Evolutionary conservation across 2,113 vertebrate genomes (phyloP).

Genomic region (Hirundichthys speculiger): DNA sequence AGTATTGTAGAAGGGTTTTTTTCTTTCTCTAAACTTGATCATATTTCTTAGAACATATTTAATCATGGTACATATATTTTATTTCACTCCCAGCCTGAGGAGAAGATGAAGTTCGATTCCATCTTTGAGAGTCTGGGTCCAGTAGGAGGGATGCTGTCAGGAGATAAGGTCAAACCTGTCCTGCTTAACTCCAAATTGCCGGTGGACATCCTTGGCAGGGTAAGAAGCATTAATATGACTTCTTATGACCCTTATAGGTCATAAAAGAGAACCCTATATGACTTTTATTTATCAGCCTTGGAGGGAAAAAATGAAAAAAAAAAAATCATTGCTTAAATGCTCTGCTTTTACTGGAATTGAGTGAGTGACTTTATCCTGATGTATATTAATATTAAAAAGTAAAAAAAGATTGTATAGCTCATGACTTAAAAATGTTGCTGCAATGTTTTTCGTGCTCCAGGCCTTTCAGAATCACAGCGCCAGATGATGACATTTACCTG

Average conservation of each 20-base stretch:
- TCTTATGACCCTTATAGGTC: too few species aligned
- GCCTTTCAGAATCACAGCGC: too few species aligned
- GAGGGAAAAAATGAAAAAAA: too few species aligned
- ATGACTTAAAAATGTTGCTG: too few species aligned
- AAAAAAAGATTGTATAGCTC: too few species aligned
- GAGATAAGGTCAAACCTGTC: constrained; percentile 98
- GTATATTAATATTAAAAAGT: too few species aligned
- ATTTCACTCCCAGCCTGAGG: constrained; percentile 83
- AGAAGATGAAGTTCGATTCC: constrained; percentile 94
- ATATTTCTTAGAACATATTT: neutral
- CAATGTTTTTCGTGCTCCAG: too few species aligned
- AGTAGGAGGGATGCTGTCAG: constrained; percentile 90
- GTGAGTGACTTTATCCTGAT: too few species aligned
- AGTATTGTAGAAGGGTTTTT: too few species aligned
- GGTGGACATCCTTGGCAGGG: constrained; percentile 96
- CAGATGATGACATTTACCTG: too few species aligned
- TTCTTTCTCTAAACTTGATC: neutral
- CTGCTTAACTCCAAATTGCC: constrained; percentile 98
- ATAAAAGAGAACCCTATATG: neutral
- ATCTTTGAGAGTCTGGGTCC: constrained; percentile 97
- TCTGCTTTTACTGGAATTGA: too few species aligned
- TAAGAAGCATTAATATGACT: constrained; percentile 67
- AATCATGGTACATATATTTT: neutral
- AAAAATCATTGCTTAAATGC: too few species aligned
- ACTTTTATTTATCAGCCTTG: neutral